phyloP scores from a whole-genome alignment of 2,797 vertebrate genomes.

The Cyclopterus lumpus region DNA sequence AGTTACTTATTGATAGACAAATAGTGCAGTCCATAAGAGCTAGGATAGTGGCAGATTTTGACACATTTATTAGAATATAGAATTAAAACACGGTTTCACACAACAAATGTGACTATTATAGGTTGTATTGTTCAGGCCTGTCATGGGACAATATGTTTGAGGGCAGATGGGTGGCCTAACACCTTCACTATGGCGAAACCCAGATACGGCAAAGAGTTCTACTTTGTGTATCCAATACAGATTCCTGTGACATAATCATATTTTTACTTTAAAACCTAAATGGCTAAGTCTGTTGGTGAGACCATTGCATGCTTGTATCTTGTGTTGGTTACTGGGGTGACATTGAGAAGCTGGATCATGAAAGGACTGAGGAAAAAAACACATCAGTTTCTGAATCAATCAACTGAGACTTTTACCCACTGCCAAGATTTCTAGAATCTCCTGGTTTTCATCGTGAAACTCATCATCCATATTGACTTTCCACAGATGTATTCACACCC shows the following conservation, averaged over 20 bases:
- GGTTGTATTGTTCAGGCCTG: background rate
- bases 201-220: background rate
- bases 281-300: constrained; percentile 23
- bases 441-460: constrained; percentile 34
- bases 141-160: constrained; percentile 5
- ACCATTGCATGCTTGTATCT: constrained; percentile 3
- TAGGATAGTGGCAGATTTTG: background rate
- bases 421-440: constrained; percentile 35
- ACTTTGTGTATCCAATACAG: background rate
- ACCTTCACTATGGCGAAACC: background rate
- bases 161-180: background rate
- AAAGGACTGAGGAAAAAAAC: background rate
- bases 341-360: constrained; percentile 8
- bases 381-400: constrained; percentile 26
- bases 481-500: constrained; percentile 28
- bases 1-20: background rate
- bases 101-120: background rate
- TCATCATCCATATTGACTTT: constrained; percentile 48
- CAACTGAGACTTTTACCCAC: constrained; percentile 13
- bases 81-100: background rate
- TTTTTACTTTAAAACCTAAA: constrained; percentile 36
- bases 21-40: background rate
- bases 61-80: background rate
- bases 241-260: constrained; percentile 41
- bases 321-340: constrained; percentile 10